A percentile compares a stretch with the other conserved stretches of the same genome.
phyloP scores from a whole-genome alignment of 92 coral and sea anemone species.

The Porites cylindrica region DNA sequence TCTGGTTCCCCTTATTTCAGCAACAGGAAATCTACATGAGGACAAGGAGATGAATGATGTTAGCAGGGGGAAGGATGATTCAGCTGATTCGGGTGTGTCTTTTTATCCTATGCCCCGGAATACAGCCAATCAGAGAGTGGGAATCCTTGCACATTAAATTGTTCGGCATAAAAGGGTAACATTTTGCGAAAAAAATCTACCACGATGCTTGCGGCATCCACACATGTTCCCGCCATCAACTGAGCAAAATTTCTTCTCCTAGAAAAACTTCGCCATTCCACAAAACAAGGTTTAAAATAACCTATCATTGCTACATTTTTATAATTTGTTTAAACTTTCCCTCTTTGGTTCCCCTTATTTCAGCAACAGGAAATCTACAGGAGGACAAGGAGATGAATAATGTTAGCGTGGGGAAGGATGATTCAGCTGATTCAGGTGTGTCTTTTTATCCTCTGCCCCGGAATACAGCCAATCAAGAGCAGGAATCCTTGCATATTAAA shows the following conservation, averaged over 20 bases:
- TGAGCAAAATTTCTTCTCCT: too few relatives aligned
- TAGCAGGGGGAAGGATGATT: neutral
- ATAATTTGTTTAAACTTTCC: neutral
- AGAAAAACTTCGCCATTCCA: neutral
- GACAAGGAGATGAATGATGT: neutral
- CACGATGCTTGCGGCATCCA: too few relatives aligned
- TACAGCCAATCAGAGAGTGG: too few relatives aligned
- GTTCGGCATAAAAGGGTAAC: too few relatives aligned
- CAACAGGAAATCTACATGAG: constrained; percentile 5
- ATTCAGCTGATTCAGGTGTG: constrained; percentile 2
- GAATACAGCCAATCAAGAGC: too few relatives aligned
- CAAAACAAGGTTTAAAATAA: neutral
- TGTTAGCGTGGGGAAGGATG: neutral
- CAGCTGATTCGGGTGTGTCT: constrained; percentile 7
- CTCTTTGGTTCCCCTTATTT: neutral
- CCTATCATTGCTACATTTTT: neutral
- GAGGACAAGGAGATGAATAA: neutral
- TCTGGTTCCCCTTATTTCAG: constrained; percentile 6
- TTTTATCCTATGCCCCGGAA: too few relatives aligned
- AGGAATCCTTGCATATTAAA: too few relatives aligned
- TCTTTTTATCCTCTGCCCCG: neutral
- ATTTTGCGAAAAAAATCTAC: too few relatives aligned
- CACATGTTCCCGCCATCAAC: too few relatives aligned
- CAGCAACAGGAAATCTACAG: constrained; percentile 7
- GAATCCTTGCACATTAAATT: too few relatives aligned